Conservation (phyloP, 2,888 invertebrate genomes). For the Mythimna ferrago region DNA sequence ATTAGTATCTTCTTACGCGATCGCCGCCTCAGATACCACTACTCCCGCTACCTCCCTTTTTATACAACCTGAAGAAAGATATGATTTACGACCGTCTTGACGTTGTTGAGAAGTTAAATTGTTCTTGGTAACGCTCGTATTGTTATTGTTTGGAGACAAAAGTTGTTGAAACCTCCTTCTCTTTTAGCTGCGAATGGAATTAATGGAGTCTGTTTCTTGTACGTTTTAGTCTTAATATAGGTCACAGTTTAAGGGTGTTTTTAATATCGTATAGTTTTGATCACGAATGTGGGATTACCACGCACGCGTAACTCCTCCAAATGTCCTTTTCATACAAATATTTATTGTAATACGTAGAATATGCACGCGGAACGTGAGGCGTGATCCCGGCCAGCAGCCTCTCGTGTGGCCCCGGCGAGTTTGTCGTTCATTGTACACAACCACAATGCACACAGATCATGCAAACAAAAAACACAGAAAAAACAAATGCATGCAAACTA, state of each 20-base stretch:
- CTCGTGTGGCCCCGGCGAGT: no score
- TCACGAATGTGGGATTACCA: no score
- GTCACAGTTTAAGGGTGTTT: constrained; percentile 1
- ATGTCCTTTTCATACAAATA: no score
- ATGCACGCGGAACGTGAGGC: no score
- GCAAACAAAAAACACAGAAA: no score
- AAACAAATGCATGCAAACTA: no score
- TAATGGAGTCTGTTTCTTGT: constrained; percentile 7
- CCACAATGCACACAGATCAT: no score
- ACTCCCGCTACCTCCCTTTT: constrained; percentile 51
- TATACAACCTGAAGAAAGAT: constrained; percentile 52
- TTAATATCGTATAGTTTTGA: no score
- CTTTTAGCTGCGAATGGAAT: constrained; percentile 25
- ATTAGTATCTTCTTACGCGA: constrained; percentile 64
- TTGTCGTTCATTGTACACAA: no score
- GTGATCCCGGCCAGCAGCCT: no score
- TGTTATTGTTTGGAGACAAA: constrained; percentile 47
- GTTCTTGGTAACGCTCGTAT: constrained; percentile 42
- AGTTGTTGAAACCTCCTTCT: constrained; percentile 35
- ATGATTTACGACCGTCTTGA: constrained; percentile 57
- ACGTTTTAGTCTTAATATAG: constrained; percentile 12
- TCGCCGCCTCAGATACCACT: constrained; percentile 51
- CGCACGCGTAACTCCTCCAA: no score
- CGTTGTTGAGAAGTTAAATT: constrained; percentile 56
- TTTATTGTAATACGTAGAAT: no score